phyloP scores from a whole-genome alignment of 2,113 vertebrate genomes.

The Micronisus gabar region DNA sequence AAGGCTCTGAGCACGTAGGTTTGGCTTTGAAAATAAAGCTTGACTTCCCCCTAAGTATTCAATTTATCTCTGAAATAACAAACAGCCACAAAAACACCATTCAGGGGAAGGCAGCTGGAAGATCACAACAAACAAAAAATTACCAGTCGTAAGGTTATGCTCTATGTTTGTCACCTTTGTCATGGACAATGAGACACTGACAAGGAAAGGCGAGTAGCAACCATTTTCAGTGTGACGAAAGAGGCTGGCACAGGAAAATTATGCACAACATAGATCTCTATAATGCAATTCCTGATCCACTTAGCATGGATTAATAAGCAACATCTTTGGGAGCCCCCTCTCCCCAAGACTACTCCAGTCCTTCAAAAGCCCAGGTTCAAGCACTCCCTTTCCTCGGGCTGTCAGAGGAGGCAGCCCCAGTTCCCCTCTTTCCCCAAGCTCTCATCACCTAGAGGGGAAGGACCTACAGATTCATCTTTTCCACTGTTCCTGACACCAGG shows the following conservation, averaged over 20 bases:
- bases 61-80: not conserved
- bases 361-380: not conserved
- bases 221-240: not conserved
- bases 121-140: not conserved
- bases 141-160: not conserved
- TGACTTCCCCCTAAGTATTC: not conserved
- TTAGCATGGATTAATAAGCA: not conserved
- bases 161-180: not conserved
- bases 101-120: not conserved
- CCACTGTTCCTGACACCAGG: not conserved
- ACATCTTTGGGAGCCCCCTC: not conserved
- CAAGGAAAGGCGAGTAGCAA: not conserved
- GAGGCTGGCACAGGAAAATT: not conserved
- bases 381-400: not conserved
- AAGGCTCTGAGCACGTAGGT: not conserved
- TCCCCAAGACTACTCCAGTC: not conserved
- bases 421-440: not conserved
- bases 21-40: conserved; percentile 7
- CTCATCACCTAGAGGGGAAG: not conserved
- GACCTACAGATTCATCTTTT: not conserved
- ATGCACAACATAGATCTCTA: not conserved
- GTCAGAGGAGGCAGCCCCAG: not conserved
- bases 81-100: not conserved
- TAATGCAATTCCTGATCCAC: not conserved
- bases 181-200: not conserved